phyloP scores from a whole-genome alignment of 2,113 vertebrate species.

The Dasyurus viverrinus region DNA sequence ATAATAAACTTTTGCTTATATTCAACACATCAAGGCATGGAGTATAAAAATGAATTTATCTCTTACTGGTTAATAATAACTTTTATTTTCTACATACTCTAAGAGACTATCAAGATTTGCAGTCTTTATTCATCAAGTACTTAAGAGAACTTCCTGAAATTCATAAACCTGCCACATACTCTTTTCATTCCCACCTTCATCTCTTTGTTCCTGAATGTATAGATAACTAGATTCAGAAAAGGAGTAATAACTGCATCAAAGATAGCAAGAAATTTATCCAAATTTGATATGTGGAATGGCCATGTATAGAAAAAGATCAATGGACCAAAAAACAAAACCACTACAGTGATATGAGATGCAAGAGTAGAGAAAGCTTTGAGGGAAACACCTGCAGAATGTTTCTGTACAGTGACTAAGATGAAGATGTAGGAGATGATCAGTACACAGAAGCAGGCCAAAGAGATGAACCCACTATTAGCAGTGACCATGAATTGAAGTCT shows the following conservation, averaged over 20 bases:
- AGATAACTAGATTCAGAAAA: conserved; percentile 34
- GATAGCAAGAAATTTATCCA: conserved; percentile 43
- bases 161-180: not conserved
- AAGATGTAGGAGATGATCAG: conserved; percentile 57
- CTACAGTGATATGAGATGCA: conserved; percentile 40
- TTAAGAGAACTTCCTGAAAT: not conserved
- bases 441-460: conserved; percentile 29
- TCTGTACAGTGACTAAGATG: conserved; percentile 61
- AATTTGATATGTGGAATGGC: conserved; percentile 17
- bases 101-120: not conserved
- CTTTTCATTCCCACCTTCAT: conserved; percentile 28
- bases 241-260: conserved; percentile 43
- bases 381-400: conserved; percentile 39
- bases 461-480: conserved; percentile 43
- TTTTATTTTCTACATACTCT: not conserved
- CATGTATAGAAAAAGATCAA: conserved; percentile 10
- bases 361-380: conserved; percentile 58
- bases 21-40: not conserved
- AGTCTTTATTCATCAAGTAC: not conserved
- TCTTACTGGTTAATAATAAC: not conserved
- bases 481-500: conserved; percentile 49
- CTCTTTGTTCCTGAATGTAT: conserved; percentile 41
- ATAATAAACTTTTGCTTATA: not conserved
- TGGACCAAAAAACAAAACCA: conserved; percentile 63
- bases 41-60: not conserved